phyloP scores from a whole-genome alignment of 2,113 vertebrate species.

The Hassar affinis region DNA sequence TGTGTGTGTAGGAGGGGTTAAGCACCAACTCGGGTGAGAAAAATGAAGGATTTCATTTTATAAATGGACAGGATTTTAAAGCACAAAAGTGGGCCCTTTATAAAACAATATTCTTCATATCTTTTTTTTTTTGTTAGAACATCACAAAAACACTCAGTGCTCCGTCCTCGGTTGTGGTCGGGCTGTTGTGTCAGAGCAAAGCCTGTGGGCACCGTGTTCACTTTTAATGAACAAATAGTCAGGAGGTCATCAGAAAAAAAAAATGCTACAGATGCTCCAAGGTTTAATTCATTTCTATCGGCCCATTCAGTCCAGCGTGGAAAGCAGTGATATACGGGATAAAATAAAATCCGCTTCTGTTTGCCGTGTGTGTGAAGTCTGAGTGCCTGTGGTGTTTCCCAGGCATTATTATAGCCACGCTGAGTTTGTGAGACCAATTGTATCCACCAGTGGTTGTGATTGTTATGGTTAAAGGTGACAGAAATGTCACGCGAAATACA shows the following conservation, averaged over 20 bases:
- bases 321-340: conserved; percentile 61
- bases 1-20: conserved; percentile 37
- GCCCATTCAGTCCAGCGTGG: conserved; percentile 60
- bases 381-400: not conserved
- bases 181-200: conserved; percentile 56
- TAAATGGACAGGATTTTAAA: conserved; percentile 7
- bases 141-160: not conserved
- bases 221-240: conserved; percentile 71
- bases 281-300: conserved; percentile 72
- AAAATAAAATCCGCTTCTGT: conserved; percentile 41
- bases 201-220: conserved; percentile 47
- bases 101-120: not conserved
- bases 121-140: not conserved
- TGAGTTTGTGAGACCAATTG: not conserved
- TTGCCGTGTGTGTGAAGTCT: conserved; percentile 2
- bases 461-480: no score
- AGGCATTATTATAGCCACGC: not conserved
- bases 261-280: conserved; percentile 45
- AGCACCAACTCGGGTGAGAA: conserved; percentile 41
- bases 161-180: conserved; percentile 42
- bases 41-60: conserved; percentile 28
- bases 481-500: not conserved
- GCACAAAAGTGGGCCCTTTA: not conserved
- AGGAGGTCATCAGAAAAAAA: conserved; percentile 50
- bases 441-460: not conserved